Conservation (phyloP, 2,113 vertebrate species). For the Oreochromis aureus region DNA sequence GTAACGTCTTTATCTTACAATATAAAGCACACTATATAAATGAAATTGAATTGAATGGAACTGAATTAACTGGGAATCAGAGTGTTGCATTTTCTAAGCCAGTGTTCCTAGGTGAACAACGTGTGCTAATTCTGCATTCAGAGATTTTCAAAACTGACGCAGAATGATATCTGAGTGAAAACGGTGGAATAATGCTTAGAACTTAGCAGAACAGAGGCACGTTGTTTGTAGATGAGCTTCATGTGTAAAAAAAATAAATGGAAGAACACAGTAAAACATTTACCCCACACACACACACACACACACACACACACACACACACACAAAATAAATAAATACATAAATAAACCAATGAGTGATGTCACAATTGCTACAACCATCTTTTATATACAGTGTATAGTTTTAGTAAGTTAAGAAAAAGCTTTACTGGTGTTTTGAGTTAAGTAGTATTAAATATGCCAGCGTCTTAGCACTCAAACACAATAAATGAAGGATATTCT, state of each 20-base stretch:
- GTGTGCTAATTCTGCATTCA: neutral
- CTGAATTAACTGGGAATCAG: neutral
- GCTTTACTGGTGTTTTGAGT: neutral
- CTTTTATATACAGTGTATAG: neutral
- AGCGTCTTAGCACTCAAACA: neutral
- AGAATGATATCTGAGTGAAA: neutral
- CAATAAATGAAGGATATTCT: neutral
- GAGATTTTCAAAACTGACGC: neutral
- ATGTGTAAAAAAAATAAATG: neutral
- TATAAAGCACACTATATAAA: neutral
- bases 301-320: no score
- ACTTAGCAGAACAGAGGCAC: neutral
- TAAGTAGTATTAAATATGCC: neutral
- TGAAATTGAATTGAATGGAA: neutral
- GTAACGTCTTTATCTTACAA: no score
- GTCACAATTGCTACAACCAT: neutral
- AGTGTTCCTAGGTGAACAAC: neutral
- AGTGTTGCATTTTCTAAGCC: neutral
- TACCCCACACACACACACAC: no score
- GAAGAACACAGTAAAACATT: no score
- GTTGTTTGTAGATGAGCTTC: neutral
- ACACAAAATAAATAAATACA: no score
- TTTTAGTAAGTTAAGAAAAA: neutral
- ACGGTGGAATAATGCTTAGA: neutral
- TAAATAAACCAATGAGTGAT: neutral